Evolutionary conservation across 2,888 invertebrate genomes (phyloP), one percentile per base, ranked within the genome.

Genomic region (Tromatobia lineatoria): DNA sequence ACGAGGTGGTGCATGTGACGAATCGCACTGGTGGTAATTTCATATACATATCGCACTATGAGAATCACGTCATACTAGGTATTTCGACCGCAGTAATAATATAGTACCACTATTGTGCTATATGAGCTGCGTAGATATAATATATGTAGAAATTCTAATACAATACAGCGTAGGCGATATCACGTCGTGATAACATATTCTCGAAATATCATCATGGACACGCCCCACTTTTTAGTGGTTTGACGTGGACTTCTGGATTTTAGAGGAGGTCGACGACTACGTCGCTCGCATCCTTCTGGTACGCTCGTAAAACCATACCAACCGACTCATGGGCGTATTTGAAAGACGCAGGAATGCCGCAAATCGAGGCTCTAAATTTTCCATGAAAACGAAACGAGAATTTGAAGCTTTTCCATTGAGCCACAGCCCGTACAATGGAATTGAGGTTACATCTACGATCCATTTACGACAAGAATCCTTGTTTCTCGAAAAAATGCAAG

Each of bases 201-300:
- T 66, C 64, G 50, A 66, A 76, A 76, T 80, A 80, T 80, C 45
- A 42, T 50, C 54, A 34, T 29, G 42, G 47, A 67, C 80, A 80
- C 83, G 83, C 80, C 83, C 76, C 34, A 80, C 67, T 83, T 83
- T 83, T 83, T 83, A 83, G 69, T 76, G 76, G 71, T 80, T 69
- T 38, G 76, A 73, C 76, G 76, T 73, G 67, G 64, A 83, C 76
- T 83, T 83, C 80, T 67, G 80, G 76, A 80, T 83, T 80, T 80
- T 66, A 61, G 71, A 61, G 59, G 38, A 67, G 76, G 59, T 38
- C 66, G 67, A 67, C 45, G 34, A 38, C 25, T 4, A 2, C 47
- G 23, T 3, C 54, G n/a, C 66, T 45, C 64, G 38, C 66, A 59
- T 76, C 57, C 83, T 83, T 83, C 83, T 83, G 83, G 25, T 54